Conservation (phyloP, 2,113 vertebrate genomes). For the Felis catus region F.catus_Fca126_mat1.0 CM031420.1:87768501-87769000, state of each 20-base stretch:
- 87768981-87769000: background rate
- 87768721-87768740: background rate
- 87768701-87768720: background rate
- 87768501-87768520: background rate
- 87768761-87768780: background rate
- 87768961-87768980: background rate
- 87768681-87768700: background rate
- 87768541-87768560: background rate
- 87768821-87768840: background rate
- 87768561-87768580: background rate
- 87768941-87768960: background rate
- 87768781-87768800: background rate
- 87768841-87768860: background rate
- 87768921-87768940: background rate
- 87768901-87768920: background rate
- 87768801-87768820: background rate
- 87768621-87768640: constrained; percentile 31
- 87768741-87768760: background rate
- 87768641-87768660: background rate
- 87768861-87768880: background rate
- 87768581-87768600: background rate
- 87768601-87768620: background rate
- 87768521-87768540: background rate
- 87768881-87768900: background rate
- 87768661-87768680: background rate